These are phyloP conservation scores for Stratiomys singularior DNA, from an alignment of 2,888 invertebrate genomes.

Conservation along the genomic window DNA sequence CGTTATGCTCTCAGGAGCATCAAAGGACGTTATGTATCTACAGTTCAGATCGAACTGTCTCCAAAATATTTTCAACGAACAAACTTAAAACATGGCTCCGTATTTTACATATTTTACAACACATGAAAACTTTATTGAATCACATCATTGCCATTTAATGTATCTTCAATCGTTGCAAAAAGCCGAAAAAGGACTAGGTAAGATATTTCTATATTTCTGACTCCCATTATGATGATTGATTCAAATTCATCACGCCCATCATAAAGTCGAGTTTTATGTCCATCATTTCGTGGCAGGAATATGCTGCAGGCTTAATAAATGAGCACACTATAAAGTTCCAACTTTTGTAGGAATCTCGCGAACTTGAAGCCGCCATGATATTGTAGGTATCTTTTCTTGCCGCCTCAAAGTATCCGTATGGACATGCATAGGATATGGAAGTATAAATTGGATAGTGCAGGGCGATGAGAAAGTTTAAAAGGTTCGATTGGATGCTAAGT, in stretches of 20 bases:
- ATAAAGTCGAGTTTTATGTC: constrained; percentile 47
- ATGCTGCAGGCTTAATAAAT: constrained; percentile 47
- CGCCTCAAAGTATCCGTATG: constrained; percentile 8
- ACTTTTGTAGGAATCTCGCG: constrained; percentile 15
- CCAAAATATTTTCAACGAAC: too few relatives aligned
- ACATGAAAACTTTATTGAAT: too few relatives aligned
- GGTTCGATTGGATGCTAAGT: not conserved
- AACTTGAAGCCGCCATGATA: not conserved
- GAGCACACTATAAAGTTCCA: constrained; percentile 39
- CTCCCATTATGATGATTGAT: constrained; percentile 49
- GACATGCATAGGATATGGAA: not conserved
- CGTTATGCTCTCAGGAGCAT: too few relatives aligned
- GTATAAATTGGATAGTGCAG: constrained; percentile 5
- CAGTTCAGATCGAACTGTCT: too few relatives aligned
- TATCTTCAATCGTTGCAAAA: too few relatives aligned
- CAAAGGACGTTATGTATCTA: too few relatives aligned
- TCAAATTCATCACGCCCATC: constrained; percentile 50
- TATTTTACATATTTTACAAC: too few relatives aligned
- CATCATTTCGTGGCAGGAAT: constrained; percentile 44
- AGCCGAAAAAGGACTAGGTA: constrained; percentile 22
- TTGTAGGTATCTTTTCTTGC: constrained; percentile 1
- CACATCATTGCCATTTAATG: too few relatives aligned
- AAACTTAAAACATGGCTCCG: too few relatives aligned
- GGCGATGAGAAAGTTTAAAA: not conserved
- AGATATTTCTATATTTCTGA: constrained; percentile 28